Evolutionary conservation across 2,797 vertebrate species (phyloP), one percentile per base, ranked within the genome.

Genomic region (Clarias laeviceps): DNA sequence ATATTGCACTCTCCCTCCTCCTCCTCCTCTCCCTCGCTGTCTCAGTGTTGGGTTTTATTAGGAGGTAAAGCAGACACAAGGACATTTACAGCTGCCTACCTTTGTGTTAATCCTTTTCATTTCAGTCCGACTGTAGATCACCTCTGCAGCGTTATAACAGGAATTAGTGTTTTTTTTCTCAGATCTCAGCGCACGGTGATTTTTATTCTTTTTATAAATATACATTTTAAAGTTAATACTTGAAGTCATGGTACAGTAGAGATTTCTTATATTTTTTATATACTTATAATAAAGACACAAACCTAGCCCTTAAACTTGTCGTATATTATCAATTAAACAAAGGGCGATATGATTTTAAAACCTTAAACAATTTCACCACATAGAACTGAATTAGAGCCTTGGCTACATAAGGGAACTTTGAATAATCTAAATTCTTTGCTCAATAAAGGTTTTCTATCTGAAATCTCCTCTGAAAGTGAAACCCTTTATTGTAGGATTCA

Each of bases 41-140:
- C 57, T 80, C 77, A 61, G 80, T 37, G 24, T 65, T 84, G 32
- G 27, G 80, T 73, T 88, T 88, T 88, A 87, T 87, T 84, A 79
- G 27, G 62, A 81, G n/a, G 70, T 89, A 87, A 88, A 84, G 76
- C 61, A 76, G 82, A 85, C 79, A 81, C 85, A 88, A 89, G 84
- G 90, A 84, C 84, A 86, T 79, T 80, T 85, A 34, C 79, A 86
- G 85, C 77, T 80, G 64, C 85, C 83, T 76, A 62, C 83, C 85
- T 84, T 72, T 73, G 77, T 84, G 82, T 69, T 80, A 86, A 78
- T 78, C 85, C 82, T 82, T 27, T 9, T 79, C 22, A 32, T 68
- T 77, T 83, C 81, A 77, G 74, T 77, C 68, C 45, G 27, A 45
- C 70, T 66, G 27, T 80, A 72, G 66, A 68, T 73, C 40, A 59